Base-by-base conservation (phyloP, 1,140 invertebrate genomes). In the Eulimnadia texana region DNA sequence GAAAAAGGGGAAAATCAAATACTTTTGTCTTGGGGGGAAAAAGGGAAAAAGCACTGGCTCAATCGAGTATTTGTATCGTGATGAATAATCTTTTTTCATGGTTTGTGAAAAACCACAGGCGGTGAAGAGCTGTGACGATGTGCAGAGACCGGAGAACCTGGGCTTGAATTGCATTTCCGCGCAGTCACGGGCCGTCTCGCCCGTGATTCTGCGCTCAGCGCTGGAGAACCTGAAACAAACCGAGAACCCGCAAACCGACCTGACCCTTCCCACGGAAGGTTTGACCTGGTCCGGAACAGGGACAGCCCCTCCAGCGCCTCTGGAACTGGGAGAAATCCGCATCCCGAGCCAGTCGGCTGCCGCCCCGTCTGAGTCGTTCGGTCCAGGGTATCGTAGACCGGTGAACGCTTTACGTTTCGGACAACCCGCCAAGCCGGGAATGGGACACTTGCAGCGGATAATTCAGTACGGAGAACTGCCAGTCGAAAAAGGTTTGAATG, bases 81-180 rank as follows among this genome's bases (percentile, higher is more conserved):
- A n/a, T n/a, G n/a, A n/a, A n/a, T n/a, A n/a, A n/a, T n/a, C n/a
- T n/a, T n/a, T n/a, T n/a, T n/a, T n/a, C n/a, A n/a, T n/a, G n/a
- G n/a, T n/a, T n/a, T n/a, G n/a, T n/a, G n/a, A n/a, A n/a, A n/a
- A n/a, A n/a, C n/a, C n/a, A n/a, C 59, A 70, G 66, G 67, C 67
- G 3, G 67, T 77, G 27, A 69, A 75, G 1, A 75, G 77, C 3
- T 73, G 79, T 63, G 76, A 81, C 53, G 68, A 85, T 0, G 77
- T 85, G 3, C 82, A 84, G 59, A 84, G 81, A 67, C 77, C 85
- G 11, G 82, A 85, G 70, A 79, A 79, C 61, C 80, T 84, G 29
- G 82, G 82, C 49, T 76, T 85, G 22, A 80, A 82, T 56, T 80
- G 79, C 58, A 79, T 85, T 20, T 83, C 84, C 73, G 74, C 77